These are phyloP conservation scores for Xestobium rufovillosum DNA, from an alignment of 2,888 invertebrate genomes.

Conservation along the genomic window DNA sequence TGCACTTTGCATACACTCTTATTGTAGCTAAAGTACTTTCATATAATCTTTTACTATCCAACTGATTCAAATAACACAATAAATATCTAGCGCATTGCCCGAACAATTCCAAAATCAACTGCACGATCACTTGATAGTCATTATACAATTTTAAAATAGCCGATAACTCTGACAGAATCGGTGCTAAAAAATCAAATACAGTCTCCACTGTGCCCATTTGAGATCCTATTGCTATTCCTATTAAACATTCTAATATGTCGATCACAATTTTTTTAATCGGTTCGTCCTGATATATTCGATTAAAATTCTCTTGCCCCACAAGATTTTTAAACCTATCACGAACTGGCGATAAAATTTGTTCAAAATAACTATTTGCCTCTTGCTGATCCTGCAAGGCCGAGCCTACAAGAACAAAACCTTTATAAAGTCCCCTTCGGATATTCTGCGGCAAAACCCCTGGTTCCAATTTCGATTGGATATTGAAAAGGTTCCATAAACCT, in stretches of 20 bases:
- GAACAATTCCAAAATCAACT: slow-evolving; percentile 65
- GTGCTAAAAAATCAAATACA: slow-evolving; percentile 53
- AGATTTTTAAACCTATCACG: slow-evolving; percentile 49
- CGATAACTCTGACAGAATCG: slow-evolving; percentile 59
- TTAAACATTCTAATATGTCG: slow-evolving; percentile 68
- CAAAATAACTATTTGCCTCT: slow-evolving; percentile 34
- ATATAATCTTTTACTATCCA: slow-evolving; percentile 57
- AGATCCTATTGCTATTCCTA: slow-evolving; percentile 62
- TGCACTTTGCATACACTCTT: slow-evolving; percentile 61
- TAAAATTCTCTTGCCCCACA: slow-evolving; percentile 48
- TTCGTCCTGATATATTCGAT: slow-evolving; percentile 52
- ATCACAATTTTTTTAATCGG: slow-evolving; percentile 60
- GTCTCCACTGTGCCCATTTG: slow-evolving; percentile 43
- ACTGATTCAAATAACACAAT: slow-evolving; percentile 55
- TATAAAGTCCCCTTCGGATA: slow-evolving; percentile 60
- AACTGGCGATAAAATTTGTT: slow-evolving; percentile 44
- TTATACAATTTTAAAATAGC: slow-evolving; percentile 61
- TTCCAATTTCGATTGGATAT: slow-evolving; percentile 46
- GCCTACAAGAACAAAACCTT: slow-evolving; percentile 64
- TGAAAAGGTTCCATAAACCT: slow-evolving; percentile 48
- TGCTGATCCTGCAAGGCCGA: slow-evolving; percentile 39
- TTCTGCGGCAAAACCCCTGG: slow-evolving; percentile 49
- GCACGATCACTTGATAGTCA: slow-evolving; percentile 71
- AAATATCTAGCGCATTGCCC: slow-evolving; percentile 64
- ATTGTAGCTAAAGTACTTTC: slow-evolving; percentile 62